These are phyloP conservation scores for Muscicapa striata DNA, from an alignment of 2,797 vertebrate species.

Conservation along the genomic window DNA sequence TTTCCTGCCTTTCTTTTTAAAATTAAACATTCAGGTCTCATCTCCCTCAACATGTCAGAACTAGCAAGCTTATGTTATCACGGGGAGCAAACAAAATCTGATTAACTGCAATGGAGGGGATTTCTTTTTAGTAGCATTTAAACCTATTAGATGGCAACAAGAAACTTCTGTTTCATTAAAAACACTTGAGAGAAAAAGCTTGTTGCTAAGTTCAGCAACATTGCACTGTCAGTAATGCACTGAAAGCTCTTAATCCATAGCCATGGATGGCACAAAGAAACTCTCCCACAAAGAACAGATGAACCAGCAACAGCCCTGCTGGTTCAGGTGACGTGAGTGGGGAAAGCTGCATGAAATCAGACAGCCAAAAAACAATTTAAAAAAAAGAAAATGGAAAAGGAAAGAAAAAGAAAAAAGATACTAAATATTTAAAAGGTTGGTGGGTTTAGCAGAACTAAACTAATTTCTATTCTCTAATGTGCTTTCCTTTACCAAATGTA, in stretches of 20 bases:
- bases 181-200: slow-evolving; percentile 13
- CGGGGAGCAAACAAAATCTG: slow-evolving; percentile 26
- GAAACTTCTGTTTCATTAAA: slow-evolving; percentile 51
- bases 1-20: background rate
- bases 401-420: background rate
- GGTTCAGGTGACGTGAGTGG: background rate
- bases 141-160: slow-evolving; percentile 33
- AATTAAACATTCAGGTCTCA: slow-evolving; percentile 22
- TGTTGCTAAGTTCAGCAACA: background rate
- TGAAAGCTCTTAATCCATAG: slow-evolving; percentile 18
- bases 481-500: background rate
- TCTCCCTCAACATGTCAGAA: slow-evolving; percentile 14
- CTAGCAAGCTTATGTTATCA: slow-evolving; percentile 27
- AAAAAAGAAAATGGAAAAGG: background rate
- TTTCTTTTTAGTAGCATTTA: slow-evolving; percentile 43
- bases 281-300: background rate
- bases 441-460: background rate
- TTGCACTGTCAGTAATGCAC: background rate
- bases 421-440: background rate
- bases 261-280: background rate
- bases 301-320: background rate
- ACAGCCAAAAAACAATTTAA: background rate
- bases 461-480: background rate
- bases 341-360: background rate
- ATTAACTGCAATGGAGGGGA: slow-evolving; percentile 38